Evolutionary conservation across 2,888 invertebrate species (phyloP), one percentile per base, ranked within the genome.

Genomic region (Eugnorisma glareosa): DNA sequence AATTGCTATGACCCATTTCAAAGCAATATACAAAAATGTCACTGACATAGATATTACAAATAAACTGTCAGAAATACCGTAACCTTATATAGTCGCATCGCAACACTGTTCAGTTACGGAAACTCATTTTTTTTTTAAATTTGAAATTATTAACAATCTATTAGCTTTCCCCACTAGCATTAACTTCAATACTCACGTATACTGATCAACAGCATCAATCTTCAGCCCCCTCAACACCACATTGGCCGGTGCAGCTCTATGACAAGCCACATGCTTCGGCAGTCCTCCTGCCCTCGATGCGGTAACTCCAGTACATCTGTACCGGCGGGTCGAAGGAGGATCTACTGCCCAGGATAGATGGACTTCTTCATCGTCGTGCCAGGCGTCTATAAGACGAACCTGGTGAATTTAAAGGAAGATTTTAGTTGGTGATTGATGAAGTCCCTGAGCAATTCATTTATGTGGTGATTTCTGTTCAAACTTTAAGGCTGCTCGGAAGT

Each of bases 261-360:
- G 96, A 63, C 96, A 96, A 0, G 96, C 95, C 8, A 95, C 94
- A 67, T 96, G 96, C 73, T 95, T 96, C 1, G 95, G 93, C 2
- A 95, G 90, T 51, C 95, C 93, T 21, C 93, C 95, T 57, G 90
- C 90, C 67, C 94, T 93, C 0, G 96, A 94, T 0, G 91, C 95
- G 1, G 96, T 96, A 3, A 95, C 94, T 2, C 95, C 96, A 18
- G 96, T 95, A 82, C 96, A 96, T 24, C 96, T 89, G 76, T 93
- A 94, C n/a, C 95, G 92, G 40, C 91, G 90, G 0, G 91, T 91
- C 0, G 95, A 93, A 0, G 94, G 93, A 0, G 95, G 95, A 7
- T 96, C 96, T 2, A 96, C 88, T 7, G 89, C 73, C 96, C 96
- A 96, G n/a, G 96, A 95, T 11, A 96, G 80, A 72, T 95, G 93